Base-by-base conservation (phyloP, 2,113 vertebrate species). In the Alligator mississippiensis region DNA sequence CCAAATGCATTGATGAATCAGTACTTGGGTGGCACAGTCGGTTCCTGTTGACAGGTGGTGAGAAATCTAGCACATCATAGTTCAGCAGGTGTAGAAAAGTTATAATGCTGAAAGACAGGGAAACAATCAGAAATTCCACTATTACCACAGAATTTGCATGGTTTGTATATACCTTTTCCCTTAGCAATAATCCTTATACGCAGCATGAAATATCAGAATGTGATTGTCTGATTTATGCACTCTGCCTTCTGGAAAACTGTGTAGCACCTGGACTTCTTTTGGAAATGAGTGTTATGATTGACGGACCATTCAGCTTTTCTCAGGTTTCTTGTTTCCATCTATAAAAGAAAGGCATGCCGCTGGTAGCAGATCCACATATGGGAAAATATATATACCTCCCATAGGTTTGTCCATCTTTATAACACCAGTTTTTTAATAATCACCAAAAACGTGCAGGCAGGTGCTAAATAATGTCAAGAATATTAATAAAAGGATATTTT, bases 11-110 rank as follows among this genome's bases (percentile, higher is more conserved):
- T 34, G 80, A 38, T 87, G 89, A 91, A 88, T 84, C 86, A 92
- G 24, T 22, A 57, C 78, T 89, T 88, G 77, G 62, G 79, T 91
- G 87, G 84, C 34, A 27, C 58, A 82, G 82, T 75, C 82, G 77
- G 76, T 82, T 85, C 83, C 28, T 92, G 61, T 92, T 95, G 89
- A 63, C 61, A 85, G 80, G 64, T 87, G 34, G 59, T 94, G 90
- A 66, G 77, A 92, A 92, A 93, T 84, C 9, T 18, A 90, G 34
- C 77, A 84, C 80, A n/a, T 24, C n/a, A 77, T 84, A 92, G 76
- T 75, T 95, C 92, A 95, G 82, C 64, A 89, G 34, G 66, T 90
- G 64, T 16, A 93, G 93, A 94, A 92, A 97, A 91, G 28, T 78
- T 91, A 6, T 62, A 85, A 63, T 59, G n/a, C 38, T 79, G 64